Evolutionary conservation across 92 coral and sea anemone species (phyloP), one percentile per base, ranked within the genome.

Genomic region (Epizoanthus rinbou): DNA sequence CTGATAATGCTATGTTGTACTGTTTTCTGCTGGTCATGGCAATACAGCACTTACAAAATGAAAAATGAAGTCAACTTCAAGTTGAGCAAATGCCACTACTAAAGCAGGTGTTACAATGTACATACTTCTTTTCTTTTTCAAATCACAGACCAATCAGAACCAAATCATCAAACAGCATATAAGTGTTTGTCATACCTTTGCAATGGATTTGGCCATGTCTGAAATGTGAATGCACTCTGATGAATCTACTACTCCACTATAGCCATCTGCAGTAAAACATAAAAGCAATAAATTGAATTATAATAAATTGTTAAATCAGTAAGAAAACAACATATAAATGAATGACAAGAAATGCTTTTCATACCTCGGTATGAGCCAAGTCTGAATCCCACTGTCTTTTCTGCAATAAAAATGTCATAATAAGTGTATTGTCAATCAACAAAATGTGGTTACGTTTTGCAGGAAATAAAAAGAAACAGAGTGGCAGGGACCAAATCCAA

Each of bases 301-400:
- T 8, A 28, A 28, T 17, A 11, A 71, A 37, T 28, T 37, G 43
- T 37, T 70, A 70, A 71, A 4, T n/a, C n/a, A 25, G 6, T 71
- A 39, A 50, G 22, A 2, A 35, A 57, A 15, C 25, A 53, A 22
- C 24, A 76, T 7, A 15, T 15, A 54, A 56, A 31, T 58, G 9
- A 37, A 17, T 15, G 23, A 60, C 43, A 16, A 60, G 21, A 19
- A n/a, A 50, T 64, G 33, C 53, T 25, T 50, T 50, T 50, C 31
- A 35, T 84, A 95, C 98, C 98, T 91, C 86, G 93, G 76, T 95
- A 95, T 31, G 95, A 90, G 35, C 98, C 98, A 66, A 93, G 87
- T 41, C 98, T 85, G 73, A 95, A 95, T 52, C 98, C 98, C 88
- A 95, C 94, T 41, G 95, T 91, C 81, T 93, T 95, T 31, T 85